Evolutionary conservation across 2,797 vertebrate species (phyloP), one percentile per base, ranked within the genome.

Genomic region (Sebastes iracundus): DNA sequence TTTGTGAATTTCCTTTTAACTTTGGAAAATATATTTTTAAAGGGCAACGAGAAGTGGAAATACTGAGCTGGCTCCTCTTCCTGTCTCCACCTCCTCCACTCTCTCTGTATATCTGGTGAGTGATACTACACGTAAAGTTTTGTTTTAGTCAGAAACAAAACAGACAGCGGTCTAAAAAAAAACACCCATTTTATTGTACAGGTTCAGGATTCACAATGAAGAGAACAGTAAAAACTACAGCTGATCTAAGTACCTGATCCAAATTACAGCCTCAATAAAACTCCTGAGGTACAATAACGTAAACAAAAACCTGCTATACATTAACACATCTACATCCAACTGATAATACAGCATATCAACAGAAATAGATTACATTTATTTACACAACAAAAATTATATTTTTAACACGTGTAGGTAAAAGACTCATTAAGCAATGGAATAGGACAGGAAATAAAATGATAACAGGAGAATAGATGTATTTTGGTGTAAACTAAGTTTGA

Each of bases 151-250:
- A 7, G 3, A 68, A 60, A 23, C 7, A 64, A 80, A 42, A 63
- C 22, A 33, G 8, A 63, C 27, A 11, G 5, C 7, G 0, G 2
- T 72, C n/a, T 68, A 38, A 46, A 86, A 76, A 23, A 89, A 86
- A 75, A 64, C 35, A 75, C 58, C 25, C 10, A 83, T 76, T 90
- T 92, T 87, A 91, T 84, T 90, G 58, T 86, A 59, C 80, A 84
- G 49, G 18, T 52, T 20, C 49, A 52, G 4, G 55, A 79, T 78
- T 82, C 76, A 83, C 62, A 88, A 70, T 32, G 30, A 81, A 30
- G 7, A 60, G 10, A 77, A 81, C 76, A 55, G 23, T 76, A 30
- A 63, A 67, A 80, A 22, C 77, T 72, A 81, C 83, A 33, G 18
- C 62, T 33, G 74, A 82, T 75, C 55, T 22, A 52, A 77, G 60